Percentiles rank a stretch among this genome's conserved stretches.
Conservation (phyloP, 2,113 vertebrate genomes). For the Ptilonorhynchus violaceus region DNA sequence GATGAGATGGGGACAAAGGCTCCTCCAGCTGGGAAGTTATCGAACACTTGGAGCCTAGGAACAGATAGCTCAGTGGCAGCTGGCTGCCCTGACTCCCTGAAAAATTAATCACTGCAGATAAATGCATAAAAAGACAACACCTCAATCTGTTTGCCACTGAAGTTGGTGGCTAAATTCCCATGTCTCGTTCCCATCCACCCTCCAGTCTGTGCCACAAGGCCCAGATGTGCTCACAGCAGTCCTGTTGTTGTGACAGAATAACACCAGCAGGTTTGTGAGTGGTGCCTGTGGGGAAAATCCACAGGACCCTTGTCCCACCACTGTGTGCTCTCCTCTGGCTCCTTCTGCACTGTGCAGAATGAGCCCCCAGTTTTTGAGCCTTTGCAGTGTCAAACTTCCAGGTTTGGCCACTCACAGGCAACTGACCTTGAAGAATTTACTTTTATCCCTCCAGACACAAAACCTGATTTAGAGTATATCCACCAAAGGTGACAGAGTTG, state of each 20-base stretch:
- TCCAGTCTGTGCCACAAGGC: background rate
- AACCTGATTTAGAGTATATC: background rate
- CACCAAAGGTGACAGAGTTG: background rate
- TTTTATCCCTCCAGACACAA: background rate
- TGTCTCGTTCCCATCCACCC: background rate
- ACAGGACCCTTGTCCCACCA: background rate
- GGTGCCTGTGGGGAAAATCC: background rate
- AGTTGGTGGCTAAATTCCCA: background rate
- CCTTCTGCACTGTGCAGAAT: background rate
- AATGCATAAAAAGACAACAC: background rate
- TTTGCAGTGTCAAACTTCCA: background rate
- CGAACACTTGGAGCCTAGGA: background rate
- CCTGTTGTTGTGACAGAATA: background rate
- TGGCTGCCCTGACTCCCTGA: conserved; percentile 7
- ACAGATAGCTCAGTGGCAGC: conserved; percentile 6
- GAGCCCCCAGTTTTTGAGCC: background rate
- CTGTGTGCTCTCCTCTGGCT: fast-evolving
- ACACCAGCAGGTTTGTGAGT: background rate
- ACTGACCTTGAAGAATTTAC: background rate
- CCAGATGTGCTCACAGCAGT: conserved; percentile 1
- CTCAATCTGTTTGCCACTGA: background rate
- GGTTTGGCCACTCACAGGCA: background rate
- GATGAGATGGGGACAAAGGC: conserved; percentile 21
- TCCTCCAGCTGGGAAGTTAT: conserved; percentile 9
- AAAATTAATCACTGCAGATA: conserved; percentile 48